Evolutionary conservation across 2,113 vertebrate genomes (phyloP), one percentile per base, ranked within the genome.

Genomic region (Anseranas semipalmata): DNA sequence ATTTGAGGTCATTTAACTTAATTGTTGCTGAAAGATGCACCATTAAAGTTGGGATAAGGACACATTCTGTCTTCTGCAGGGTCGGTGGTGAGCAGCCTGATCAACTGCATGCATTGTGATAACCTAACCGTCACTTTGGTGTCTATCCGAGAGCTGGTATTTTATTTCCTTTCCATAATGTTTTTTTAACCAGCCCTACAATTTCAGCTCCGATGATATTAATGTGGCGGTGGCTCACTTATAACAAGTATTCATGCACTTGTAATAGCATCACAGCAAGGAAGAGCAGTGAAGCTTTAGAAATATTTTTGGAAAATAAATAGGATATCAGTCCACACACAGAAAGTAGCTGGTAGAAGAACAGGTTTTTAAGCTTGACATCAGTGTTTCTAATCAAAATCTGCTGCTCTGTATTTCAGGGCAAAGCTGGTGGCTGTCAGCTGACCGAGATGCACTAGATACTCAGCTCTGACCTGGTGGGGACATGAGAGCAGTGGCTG

Each of bases 391-490:
- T 70, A 56, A 93, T 66, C 24, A 72, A 58, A 82, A 66, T 60
- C 41, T 91, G 41, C 41, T 76, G 12, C 19, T 2, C 18, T 39
- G 27, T 75, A 14, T 62, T 76, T 85, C 46, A 80, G 55, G n/a
- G 32, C 25, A 67, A 46, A 9, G 32, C 53, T 53, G 21, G 19
- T 66, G 37, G 4, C 18, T 89, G 46, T 79, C 5, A 45, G 30
- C 53, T 85, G 55, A 12, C 12, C 4, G 0, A 2, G 12, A 14
- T 55, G 17, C 15, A 6, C 8, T 46, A 37, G n/a, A 4, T 28
- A 12, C 56, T 72, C 55, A 65, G 39, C 39, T 88, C 24, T 45
- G 50, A 45, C 16, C 27, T 1, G 1, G 12, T 37, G 73, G 27
- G 3, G 13, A 39, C 15, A 2, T 1, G 60, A 63, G 50, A 71